phyloP scores from a whole-genome alignment of 2,113 vertebrate species.

The Xiphophorus maculatus region DNA sequence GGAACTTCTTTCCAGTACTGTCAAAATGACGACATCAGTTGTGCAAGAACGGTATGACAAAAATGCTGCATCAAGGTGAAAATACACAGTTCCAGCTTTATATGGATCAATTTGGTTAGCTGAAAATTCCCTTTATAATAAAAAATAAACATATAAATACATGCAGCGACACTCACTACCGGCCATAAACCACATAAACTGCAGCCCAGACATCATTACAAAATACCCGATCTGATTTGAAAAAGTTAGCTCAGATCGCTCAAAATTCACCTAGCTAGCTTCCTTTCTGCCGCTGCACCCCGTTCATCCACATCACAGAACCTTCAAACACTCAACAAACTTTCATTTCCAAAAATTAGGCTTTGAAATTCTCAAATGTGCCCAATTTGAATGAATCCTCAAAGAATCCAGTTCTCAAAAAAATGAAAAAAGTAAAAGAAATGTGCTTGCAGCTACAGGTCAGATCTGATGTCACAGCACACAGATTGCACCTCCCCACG shows the following conservation, averaged over 20 bases:
- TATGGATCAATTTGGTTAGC: slow-evolving; percentile 48
- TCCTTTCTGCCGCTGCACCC: slow-evolving; percentile 29
- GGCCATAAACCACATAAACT: slow-evolving; percentile 15
- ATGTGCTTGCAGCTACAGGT: slow-evolving; percentile 13
- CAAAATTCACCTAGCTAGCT: not conserved
- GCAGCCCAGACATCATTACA: slow-evolving; percentile 14
- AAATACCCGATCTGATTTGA: slow-evolving; percentile 21
- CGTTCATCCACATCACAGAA: slow-evolving; percentile 11
- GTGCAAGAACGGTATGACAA: no score
- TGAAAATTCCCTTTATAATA: slow-evolving; percentile 69
- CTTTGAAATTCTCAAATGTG: not conserved
- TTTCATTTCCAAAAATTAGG: not conserved
- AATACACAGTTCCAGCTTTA: slow-evolving; percentile 3
- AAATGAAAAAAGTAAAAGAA: not conserved
- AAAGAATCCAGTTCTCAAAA: not conserved
- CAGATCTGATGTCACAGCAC: not conserved
- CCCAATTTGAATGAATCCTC: not conserved
- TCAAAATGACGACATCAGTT: not conserved
- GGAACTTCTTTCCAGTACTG: not conserved
- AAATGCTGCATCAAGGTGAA: not conserved
- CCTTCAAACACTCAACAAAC: not conserved
- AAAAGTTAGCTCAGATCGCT: slow-evolving; percentile 8
- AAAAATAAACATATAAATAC: slow-evolving; percentile 56
- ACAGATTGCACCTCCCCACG: not conserved
- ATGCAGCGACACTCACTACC: slow-evolving; percentile 25